Base-by-base conservation (phyloP, 2,888 invertebrate genomes). In the Drosophila paracracens region DNA sequence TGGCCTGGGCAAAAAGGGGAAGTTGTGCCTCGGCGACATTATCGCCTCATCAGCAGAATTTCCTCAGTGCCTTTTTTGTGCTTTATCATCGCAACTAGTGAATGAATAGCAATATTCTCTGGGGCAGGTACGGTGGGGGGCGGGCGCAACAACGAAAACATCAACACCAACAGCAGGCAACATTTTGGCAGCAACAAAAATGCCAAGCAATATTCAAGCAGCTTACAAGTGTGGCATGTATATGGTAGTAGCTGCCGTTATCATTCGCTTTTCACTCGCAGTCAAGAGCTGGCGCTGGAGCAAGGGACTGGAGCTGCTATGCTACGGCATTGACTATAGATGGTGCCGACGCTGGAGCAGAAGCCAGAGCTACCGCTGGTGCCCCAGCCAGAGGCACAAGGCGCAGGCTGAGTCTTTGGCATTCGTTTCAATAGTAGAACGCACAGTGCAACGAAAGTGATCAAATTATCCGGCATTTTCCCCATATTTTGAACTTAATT, bases 161-260 rank as follows among this genome's bases (percentile, higher is more conserved):
- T 68, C 82, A 78, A 70, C 74, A 80, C 60, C 79, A 74, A 36
- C 80, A 76, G 46, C 73, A 79, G 66, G 68, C 85, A 69, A 63
- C 72, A 70, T 63, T 86, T 88, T 82, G 46, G 25, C 51, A 46
- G 52, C 81, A 83, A 73, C 81, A 79, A 84, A 79, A 84, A 83
- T 76, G 75, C 88, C 70, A 68, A 82, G 81, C 72, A 68, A 81
- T 73, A 85, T 76, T 81, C 76, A 83, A 83, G 81, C 79, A 83
- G 90, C 86, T 87, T 90, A 88, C 90, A 87, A 90, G 87, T 87
- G 88, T 79, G 89, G 90, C 90, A 88, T 90, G 90, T 88, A 80
- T 27, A 56, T 56, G 16, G 56, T 56, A 5, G 76, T 59, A 77
- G 77, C 82, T 87, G 83, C 82, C 89, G 89, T 90, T 87, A 87